Conservation (phyloP, 2,888 invertebrate species). For the Mythimna ferrago region DNA sequence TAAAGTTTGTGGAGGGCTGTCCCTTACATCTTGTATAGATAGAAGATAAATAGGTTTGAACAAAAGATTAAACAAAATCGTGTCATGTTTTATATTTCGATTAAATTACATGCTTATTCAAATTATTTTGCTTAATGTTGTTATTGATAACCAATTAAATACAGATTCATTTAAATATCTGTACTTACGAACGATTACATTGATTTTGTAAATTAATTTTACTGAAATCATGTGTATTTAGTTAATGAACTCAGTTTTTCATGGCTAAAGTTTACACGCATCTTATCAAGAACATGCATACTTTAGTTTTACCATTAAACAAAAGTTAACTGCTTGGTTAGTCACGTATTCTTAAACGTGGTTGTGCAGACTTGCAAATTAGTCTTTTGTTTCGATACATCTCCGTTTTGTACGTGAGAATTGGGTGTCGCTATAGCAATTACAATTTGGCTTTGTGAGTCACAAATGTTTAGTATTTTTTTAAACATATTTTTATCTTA, state of each 20-base stretch:
- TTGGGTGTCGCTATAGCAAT: no score
- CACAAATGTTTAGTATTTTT: neutral
- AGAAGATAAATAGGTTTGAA: no score
- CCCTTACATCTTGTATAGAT: no score
- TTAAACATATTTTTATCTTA: no score
- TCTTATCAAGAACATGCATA: neutral
- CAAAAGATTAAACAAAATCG: neutral
- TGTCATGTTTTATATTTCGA: neutral
- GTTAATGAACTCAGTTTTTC: constrained; percentile 2
- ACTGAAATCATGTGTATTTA: neutral
- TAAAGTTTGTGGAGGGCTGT: no score
- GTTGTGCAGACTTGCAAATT: neutral
- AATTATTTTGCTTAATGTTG: neutral
- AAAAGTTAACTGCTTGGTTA: neutral
- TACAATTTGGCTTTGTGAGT: neutral
- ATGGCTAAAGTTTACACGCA: constrained; percentile 5
- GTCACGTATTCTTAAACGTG: neutral
- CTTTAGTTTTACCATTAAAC: neutral
- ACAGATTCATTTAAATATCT: neutral
- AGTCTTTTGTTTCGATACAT: constrained; percentile 7
- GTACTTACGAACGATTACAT: constrained; percentile 3
- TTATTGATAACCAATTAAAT: neutral
- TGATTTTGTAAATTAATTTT: neutral
- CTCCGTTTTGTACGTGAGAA: constrained; percentile 8
- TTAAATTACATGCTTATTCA: neutral